phyloP scores from a whole-genome alignment of 2,797 vertebrate genomes.

The Numenius phaeopus region DNA sequence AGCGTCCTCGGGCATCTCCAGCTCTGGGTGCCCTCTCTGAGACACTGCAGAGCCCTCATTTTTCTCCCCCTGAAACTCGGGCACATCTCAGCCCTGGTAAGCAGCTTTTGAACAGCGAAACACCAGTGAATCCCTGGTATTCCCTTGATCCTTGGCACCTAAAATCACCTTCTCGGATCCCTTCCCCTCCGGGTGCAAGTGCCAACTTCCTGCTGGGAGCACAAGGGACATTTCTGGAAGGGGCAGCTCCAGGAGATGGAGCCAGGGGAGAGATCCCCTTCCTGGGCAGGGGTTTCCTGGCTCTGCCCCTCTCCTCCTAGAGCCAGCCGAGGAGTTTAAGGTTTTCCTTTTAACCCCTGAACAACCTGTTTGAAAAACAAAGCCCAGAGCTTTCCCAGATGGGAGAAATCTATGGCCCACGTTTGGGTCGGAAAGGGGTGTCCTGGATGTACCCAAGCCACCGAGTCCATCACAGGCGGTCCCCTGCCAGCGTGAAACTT shows the following conservation, averaged over 20 bases:
- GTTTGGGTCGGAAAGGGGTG: not conserved
- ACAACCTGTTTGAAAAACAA: not conserved
- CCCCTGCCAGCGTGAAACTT: not conserved
- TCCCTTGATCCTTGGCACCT: not conserved
- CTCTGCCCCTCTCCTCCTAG: not conserved
- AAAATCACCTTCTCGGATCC: not conserved
- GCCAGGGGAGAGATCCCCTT: not conserved
- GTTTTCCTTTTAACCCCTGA: not conserved
- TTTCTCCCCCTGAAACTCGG: not conserved
- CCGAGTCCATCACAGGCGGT: fast-evolving
- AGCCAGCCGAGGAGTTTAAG: not conserved
- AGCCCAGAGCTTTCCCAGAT: not conserved
- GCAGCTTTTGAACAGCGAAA: not conserved
- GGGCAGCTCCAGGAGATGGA: not conserved
- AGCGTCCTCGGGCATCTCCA: not conserved
- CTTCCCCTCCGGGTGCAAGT: fast-evolving
- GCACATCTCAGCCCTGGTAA: not conserved
- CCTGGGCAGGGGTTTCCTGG: not conserved
- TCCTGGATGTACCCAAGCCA: not conserved
- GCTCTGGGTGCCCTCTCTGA: not conserved
- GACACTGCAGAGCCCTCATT: not conserved
- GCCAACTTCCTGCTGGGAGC: not conserved
- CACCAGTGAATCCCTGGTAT: not conserved
- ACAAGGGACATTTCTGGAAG: not conserved
- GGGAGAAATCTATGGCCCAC: not conserved